Percentiles rank a stretch among this genome's conserved stretches.
These are phyloP conservation scores for Prunella himalayana DNA, from an alignment of 2,113 vertebrate species.

Conservation along the genomic window DNA sequence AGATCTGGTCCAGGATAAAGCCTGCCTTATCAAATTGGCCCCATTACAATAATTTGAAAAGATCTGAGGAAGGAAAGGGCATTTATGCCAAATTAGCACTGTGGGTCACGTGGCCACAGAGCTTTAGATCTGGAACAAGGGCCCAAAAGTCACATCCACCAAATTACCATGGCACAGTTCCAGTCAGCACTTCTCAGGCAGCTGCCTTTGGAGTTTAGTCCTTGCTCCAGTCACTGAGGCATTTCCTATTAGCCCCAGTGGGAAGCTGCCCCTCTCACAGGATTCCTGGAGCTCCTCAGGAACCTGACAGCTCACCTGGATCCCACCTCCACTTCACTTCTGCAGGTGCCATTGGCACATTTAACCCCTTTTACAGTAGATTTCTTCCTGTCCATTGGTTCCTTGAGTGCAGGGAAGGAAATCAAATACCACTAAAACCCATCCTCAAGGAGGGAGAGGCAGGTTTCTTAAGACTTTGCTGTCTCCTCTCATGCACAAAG, in stretches of 20 bases:
- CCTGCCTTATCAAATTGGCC: not conserved
- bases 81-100: not conserved
- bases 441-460: not conserved
- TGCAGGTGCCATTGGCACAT: not conserved
- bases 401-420: not conserved
- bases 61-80: not conserved
- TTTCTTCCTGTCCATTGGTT: not conserved
- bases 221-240: not conserved
- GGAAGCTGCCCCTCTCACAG: not conserved
- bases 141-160: not conserved
- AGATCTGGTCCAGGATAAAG: not conserved
- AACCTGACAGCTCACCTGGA: not conserved
- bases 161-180: not conserved
- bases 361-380: not conserved
- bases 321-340: not conserved
- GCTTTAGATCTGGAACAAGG: not conserved
- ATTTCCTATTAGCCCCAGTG: not conserved
- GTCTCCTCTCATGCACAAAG: not conserved
- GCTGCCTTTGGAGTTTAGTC: not conserved
- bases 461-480: not conserved
- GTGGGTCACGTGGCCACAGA: not conserved
- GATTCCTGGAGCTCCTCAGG: not conserved
- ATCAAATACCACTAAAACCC: not conserved
- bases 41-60: not conserved
- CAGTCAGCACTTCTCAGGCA: not conserved